phyloP scores from a whole-genome alignment of 2,888 invertebrate species.

The Drosophila helvetica region DNA sequence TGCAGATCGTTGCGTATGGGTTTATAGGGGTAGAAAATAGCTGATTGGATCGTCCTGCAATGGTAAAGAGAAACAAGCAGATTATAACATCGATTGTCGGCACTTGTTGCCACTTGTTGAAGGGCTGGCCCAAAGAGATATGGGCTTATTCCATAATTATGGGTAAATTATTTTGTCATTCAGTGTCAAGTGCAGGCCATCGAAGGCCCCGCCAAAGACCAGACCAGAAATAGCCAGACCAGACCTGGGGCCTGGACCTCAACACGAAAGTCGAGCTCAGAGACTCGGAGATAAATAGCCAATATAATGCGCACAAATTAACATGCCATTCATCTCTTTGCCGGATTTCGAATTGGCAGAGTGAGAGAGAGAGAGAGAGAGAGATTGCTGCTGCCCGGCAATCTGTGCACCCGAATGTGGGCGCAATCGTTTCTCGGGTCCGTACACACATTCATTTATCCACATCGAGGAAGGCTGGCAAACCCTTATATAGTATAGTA shows the following conservation, averaged over 20 bases:
- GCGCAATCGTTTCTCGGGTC: slow-evolving; percentile 19
- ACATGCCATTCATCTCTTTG: slow-evolving; percentile 51
- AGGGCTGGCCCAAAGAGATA: background rate
- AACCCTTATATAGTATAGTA: slow-evolving; percentile 19
- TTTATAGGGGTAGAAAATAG: slow-evolving; percentile 47
- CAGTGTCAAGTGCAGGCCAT: slow-evolving; percentile 25
- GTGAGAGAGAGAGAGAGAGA: no score
- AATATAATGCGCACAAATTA: slow-evolving; percentile 61
- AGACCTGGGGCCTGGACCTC: slow-evolving; percentile 1
- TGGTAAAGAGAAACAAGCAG: background rate
- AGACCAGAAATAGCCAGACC: background rate
- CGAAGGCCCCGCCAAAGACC: background rate
- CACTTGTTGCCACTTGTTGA: slow-evolving; percentile 16
- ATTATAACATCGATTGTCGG: background rate
- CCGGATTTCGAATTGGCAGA: slow-evolving; percentile 1
- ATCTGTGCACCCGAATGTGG: slow-evolving; percentile 43
- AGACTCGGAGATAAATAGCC: slow-evolving; percentile 39
- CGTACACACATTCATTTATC: slow-evolving; percentile 16
- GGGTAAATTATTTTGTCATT: slow-evolving; percentile 33
- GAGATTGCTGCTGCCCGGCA: slow-evolving; percentile 32
- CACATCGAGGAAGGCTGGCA: slow-evolving; percentile 14
- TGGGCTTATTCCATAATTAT: slow-evolving; percentile 27
- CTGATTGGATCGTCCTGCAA: slow-evolving; percentile 42
- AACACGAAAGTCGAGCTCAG: slow-evolving; percentile 20
- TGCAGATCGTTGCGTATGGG: background rate